These are phyloP conservation scores for Brachyalestes nurse DNA, from an alignment of 2,797 vertebrate species.

Conservation along the genomic window DNA sequence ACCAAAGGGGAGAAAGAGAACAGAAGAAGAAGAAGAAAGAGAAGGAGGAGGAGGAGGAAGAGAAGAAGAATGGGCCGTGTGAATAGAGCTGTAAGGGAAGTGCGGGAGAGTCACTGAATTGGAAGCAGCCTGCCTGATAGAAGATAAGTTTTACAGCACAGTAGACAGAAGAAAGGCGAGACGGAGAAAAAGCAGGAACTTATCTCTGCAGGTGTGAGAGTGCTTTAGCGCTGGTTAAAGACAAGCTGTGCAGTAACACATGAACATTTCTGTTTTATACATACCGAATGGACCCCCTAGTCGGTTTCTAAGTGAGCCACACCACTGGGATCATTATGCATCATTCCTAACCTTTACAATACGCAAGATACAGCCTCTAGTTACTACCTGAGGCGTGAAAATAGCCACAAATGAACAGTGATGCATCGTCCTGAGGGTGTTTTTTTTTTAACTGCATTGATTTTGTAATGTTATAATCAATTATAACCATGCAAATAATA, in stretches of 20 bases:
- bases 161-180: slow-evolving; percentile 13
- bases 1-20: slow-evolving; percentile 62
- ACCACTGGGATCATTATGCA: slow-evolving; percentile 6
- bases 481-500: too few relatives aligned
- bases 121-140: slow-evolving; percentile 16
- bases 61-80: slow-evolving; percentile 47
- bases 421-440: background rate
- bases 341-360: background rate
- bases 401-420: background rate
- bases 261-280: background rate
- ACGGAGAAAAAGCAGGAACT: slow-evolving; percentile 4
- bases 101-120: slow-evolving; percentile 37
- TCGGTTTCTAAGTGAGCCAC: background rate
- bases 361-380: background rate
- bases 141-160: slow-evolving; percentile 33
- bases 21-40: slow-evolving; percentile 67
- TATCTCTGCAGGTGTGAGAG: slow-evolving; percentile 10
- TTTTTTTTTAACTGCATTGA: background rate
- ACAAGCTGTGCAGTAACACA: background rate
- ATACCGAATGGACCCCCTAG: background rate
- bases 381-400: background rate
- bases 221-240: background rate
- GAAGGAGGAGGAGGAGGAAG: slow-evolving; percentile 12
- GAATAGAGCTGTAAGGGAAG: slow-evolving; percentile 43
- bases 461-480: background rate